These are phyloP conservation scores for Oceanites oceanicus DNA, from an alignment of 2,113 vertebrate genomes.

Conservation along the genomic window DNA sequence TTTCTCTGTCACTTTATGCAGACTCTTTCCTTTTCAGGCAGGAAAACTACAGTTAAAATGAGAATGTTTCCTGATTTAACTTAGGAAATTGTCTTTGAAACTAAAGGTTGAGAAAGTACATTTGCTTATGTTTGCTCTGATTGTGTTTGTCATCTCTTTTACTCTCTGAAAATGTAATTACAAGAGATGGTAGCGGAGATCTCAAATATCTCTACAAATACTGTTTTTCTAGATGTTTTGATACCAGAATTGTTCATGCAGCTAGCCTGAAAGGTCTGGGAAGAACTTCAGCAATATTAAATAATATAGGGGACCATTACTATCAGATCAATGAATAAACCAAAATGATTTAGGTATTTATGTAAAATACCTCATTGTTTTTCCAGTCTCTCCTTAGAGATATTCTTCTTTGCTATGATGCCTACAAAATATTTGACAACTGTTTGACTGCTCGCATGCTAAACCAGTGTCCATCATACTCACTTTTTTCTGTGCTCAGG, in stretches of 20 bases:
- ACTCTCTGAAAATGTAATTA: not conserved
- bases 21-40: not conserved
- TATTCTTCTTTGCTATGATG: not conserved
- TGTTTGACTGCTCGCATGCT: not conserved
- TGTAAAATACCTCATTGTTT: not conserved
- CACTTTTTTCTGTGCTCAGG: not conserved
- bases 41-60: not conserved
- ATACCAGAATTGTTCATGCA: not conserved
- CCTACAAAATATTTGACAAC: not conserved
- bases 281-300: not conserved
- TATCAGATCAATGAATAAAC: not conserved
- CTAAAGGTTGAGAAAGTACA: not conserved
- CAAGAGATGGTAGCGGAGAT: not conserved
- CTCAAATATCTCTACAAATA: not conserved
- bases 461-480: not conserved
- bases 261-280: not conserved
- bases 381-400: not conserved
- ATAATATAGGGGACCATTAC: not conserved
- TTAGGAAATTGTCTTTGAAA: not conserved
- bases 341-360: not conserved
- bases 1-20: not conserved
- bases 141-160: not conserved
- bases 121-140: not conserved
- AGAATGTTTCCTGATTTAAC: not conserved
- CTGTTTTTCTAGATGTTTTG: not conserved